A percentile compares a stretch with the other conserved stretches of the same genome.
Conservation (phyloP, 2,797 vertebrate species). For the Philypnodon macrostomus region DNA sequence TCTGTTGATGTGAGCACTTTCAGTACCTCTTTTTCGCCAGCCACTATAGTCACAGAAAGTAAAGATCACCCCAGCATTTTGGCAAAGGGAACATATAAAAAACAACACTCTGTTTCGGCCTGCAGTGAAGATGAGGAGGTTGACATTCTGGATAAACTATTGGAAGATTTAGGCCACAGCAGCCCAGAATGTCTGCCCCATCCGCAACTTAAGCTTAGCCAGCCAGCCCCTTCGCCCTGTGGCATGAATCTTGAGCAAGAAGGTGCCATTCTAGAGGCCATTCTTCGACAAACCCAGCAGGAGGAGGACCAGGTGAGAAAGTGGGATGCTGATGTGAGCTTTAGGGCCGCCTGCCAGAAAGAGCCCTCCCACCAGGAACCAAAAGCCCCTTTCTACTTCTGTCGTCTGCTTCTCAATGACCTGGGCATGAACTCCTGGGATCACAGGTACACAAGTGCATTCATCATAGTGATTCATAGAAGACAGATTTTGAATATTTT, state of each 20-base stretch:
- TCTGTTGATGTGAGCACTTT: conserved; percentile 35
- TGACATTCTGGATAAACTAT: conserved; percentile 85
- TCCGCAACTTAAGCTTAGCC: conserved; percentile 84
- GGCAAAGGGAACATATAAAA: conserved; percentile 32
- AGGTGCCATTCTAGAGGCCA: conserved; percentile 80
- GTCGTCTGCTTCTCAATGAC: conserved; percentile 89
- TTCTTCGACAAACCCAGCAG: conserved; percentile 81
- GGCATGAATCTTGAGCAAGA: conserved; percentile 90
- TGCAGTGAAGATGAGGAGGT: conserved; percentile 76
- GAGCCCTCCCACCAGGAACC: conserved; percentile 82
- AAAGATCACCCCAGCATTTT: conserved; percentile 44
- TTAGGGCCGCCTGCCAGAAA: conserved; percentile 76
- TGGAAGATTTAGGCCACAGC: conserved; percentile 85
- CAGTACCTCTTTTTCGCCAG: conserved; percentile 18
- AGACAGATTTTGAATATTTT: too few relatives aligned
- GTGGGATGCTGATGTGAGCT: conserved; percentile 70
- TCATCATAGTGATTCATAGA: too few relatives aligned
- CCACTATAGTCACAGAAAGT: conserved; percentile 26
- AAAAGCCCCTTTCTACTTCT: conserved; percentile 92
- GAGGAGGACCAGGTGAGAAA: conserved; percentile 83
- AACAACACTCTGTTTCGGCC: conserved; percentile 33
- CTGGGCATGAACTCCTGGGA: conserved; percentile 99
- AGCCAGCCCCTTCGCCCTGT: conserved; percentile 84
- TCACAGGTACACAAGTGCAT: conserved; percentile 87
- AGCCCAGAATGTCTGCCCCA: conserved; percentile 93